Base-by-base conservation (phyloP, 2,113 vertebrate genomes). In the Phyllopteryx taeniolatus region DNA sequence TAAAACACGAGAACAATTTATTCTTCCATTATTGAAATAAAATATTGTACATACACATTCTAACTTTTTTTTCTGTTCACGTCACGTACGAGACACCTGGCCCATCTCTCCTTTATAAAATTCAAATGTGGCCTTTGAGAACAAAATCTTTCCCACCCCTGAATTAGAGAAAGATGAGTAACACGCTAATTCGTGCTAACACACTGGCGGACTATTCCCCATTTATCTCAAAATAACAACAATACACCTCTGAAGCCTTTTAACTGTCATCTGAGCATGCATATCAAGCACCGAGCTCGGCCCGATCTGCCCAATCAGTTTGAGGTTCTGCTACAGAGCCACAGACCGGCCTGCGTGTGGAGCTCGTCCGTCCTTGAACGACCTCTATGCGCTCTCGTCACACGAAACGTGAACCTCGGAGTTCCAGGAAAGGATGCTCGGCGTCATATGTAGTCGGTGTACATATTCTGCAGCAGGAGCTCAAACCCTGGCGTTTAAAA, bases 251-350 rank as follows among this genome's bases (percentile, higher is more conserved):
- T 76, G n/a, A 75, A 60, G 42, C 20, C 12, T 44, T 22, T 65
- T 65, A 61, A 17, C 64, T 66, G 6, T n/a, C 33, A 19, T 56
- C 76, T 92, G 91, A 94, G 90, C 95, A 96, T 95, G 94, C 96
- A 95, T 90, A 90, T 96, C 94, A 97, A 96, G 94, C 95, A 94
- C 92, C 94, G 92, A 96, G 94, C 94, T 95, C 94, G 94, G 95
- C 94, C 91, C 93, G 22, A 27, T 66, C 64, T 46, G 90, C 94
- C 94, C 92, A 92, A 90, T 91, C 14, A 87, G 89, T 94, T 95
- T 96, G 95, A 96, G 95, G 91, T 99, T 96, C 95, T 99, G 96
- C 96, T 95, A 96, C 96, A 95, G 94, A 94, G 77, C 79, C 79
- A 87, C 68, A 86, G 72, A 73, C 63, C 70, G 53, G 62, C 22